Conservation (phyloP, 2,113 vertebrate species). For the Theristicus caerulescens region DNA sequence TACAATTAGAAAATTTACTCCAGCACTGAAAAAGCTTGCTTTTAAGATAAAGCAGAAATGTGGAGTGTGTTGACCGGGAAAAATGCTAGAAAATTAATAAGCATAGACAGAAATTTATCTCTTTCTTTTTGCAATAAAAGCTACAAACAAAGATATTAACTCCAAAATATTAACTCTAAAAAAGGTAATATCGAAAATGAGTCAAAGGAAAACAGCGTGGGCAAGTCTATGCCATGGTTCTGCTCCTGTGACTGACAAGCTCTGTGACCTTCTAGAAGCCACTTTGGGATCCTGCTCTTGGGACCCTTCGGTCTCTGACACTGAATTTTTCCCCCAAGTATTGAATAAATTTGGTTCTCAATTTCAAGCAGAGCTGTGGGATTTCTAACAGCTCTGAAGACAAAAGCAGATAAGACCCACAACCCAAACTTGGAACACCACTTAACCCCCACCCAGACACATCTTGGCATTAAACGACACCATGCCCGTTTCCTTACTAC, state of each 20-base stretch:
- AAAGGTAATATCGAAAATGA: not conserved
- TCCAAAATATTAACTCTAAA: not conserved
- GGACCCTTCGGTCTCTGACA: not conserved
- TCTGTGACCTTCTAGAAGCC: not conserved
- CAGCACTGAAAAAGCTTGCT: not conserved
- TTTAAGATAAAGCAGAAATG: constrained; percentile 19
- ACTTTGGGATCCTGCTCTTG: not conserved
- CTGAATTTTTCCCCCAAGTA: not conserved
- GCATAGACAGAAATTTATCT: not conserved
- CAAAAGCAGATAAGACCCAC: not conserved
- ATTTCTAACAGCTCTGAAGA: not conserved
- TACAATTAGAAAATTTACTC: constrained; percentile 39
- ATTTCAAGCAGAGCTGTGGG: not conserved
- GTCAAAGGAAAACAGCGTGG: not conserved
- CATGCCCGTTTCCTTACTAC: not conserved
- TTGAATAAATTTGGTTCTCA: not conserved
- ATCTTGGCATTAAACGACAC: not conserved
- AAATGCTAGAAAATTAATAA: constrained; percentile 17
- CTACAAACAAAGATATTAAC: not conserved
- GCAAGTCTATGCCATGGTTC: not conserved
- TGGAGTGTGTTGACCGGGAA: not conserved
- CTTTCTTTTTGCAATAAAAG: not conserved
- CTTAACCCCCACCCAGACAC: not conserved
- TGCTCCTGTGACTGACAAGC: not conserved
- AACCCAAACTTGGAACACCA: not conserved